Conservation (phyloP, 1,140 invertebrate species). For the Trigoniulus corallinus region DNA sequence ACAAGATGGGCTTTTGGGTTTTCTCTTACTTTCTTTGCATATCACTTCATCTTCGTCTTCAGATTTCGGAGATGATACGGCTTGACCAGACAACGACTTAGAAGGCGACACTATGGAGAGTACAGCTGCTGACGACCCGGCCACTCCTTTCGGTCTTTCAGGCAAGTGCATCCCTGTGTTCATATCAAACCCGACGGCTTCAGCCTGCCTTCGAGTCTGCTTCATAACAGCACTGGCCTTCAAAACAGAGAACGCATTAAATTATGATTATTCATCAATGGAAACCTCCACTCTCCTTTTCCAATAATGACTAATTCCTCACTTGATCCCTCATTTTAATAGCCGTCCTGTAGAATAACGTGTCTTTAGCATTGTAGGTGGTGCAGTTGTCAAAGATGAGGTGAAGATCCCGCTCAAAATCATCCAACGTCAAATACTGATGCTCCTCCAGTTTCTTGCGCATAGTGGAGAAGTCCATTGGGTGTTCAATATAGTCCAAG, state of each 20-base stretch:
- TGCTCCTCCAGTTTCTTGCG: slow-evolving; percentile 54
- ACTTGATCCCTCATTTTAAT: slow-evolving; percentile 69
- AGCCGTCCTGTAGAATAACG: slow-evolving; percentile 59
- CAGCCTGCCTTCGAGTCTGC: slow-evolving; percentile 52
- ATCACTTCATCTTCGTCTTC: no score
- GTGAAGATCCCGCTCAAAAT: slow-evolving; percentile 76
- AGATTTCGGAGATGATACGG: no score
- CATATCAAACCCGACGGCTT: slow-evolving; percentile 41
- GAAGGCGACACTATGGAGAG: no score
- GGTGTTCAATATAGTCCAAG: slow-evolving; percentile 72
- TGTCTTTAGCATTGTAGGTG: slow-evolving; percentile 87
- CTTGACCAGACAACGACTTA: no score
- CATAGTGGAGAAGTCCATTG: slow-evolving; percentile 96
- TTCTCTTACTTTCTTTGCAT: no score
- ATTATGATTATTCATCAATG: no score
- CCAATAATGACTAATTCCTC: neutral
- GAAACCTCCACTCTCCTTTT: neutral
- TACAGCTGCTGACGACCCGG: no score
- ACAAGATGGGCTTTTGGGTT: no score
- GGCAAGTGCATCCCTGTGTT: slow-evolving; percentile 29
- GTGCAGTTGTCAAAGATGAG: slow-evolving; percentile 90
- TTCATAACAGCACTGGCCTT: slow-evolving; percentile 48
- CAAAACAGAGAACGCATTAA: no score
- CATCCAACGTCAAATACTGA: slow-evolving; percentile 55
- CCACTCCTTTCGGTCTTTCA: slow-evolving; percentile 17